These are phyloP conservation scores for Progne subis DNA, from an alignment of 2,113 vertebrate species.

Conservation along the genomic window DNA sequence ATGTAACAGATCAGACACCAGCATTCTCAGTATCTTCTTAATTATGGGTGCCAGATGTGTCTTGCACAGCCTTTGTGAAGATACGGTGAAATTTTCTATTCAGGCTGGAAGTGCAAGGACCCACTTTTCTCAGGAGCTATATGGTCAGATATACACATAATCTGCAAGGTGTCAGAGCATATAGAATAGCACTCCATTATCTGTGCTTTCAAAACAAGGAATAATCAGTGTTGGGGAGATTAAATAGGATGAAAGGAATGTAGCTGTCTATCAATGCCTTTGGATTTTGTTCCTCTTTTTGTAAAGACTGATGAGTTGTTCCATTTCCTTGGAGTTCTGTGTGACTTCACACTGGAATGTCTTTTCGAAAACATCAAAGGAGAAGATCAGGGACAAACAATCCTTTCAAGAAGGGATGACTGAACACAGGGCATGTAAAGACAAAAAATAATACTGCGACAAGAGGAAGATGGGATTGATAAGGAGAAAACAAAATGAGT, in stretches of 20 bases:
- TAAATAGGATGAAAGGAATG: background rate
- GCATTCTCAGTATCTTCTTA: background rate
- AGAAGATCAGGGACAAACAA: background rate
- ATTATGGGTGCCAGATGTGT: background rate
- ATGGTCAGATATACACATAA: background rate
- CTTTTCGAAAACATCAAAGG: background rate
- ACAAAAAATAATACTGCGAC: background rate
- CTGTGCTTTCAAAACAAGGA: background rate
- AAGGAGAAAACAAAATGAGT: background rate
- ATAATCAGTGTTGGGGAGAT: background rate
- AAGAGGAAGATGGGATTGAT: background rate
- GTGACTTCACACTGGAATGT: background rate
- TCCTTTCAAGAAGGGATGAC: background rate
- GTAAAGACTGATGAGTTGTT: background rate
- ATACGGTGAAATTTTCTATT: background rate
- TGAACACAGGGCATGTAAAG: background rate
- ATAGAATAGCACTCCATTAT: background rate
- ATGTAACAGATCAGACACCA: background rate
- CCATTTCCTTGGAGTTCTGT: background rate
- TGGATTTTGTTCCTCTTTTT: background rate
- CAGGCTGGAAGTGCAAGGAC: background rate
- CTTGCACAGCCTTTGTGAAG: background rate
- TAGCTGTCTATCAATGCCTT: background rate
- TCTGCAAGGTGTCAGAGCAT: background rate
- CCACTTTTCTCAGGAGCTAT: background rate